phyloP scores from a whole-genome alignment of 2,113 vertebrate species.

The Pao palembangensis region DNA sequence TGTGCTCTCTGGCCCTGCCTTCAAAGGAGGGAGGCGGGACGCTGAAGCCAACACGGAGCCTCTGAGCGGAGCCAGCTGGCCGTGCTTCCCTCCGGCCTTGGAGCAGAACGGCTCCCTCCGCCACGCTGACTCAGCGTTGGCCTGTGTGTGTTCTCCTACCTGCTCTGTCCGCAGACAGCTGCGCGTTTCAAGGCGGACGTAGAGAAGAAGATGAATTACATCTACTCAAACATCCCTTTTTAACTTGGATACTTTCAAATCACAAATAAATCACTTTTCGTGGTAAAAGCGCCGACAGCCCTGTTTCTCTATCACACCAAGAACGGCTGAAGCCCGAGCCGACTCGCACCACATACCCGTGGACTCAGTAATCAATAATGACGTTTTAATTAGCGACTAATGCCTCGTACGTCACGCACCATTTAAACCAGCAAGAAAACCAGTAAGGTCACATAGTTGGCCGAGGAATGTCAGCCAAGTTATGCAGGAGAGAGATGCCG shows the following conservation, averaged over 20 bases:
- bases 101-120: slow-evolving; percentile 9
- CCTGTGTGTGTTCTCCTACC: slow-evolving; percentile 14
- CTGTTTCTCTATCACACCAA: no score
- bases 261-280: background rate
- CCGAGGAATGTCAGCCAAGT: background rate
- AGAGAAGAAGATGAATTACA: no score
- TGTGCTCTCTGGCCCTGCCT: slow-evolving; percentile 19
- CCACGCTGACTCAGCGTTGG: slow-evolving; percentile 41
- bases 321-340: no score
- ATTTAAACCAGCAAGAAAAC: background rate
- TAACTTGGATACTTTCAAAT: slow-evolving; percentile 5
- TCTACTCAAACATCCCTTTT: no score
- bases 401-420: background rate
- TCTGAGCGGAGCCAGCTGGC: slow-evolving; percentile 40
- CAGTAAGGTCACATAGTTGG: slow-evolving; percentile 13
- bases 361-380: background rate
- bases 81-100: background rate
- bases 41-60: slow-evolving; percentile 28
- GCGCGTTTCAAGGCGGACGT: slow-evolving; percentile 1
- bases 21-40: slow-evolving; percentile 24
- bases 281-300: background rate
- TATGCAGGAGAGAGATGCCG: background rate
- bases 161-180: slow-evolving; percentile 3
- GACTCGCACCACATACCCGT: background rate
- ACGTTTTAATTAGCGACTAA: background rate